These are phyloP conservation scores for Ivindomyrus marchei DNA, from an alignment of 2,113 vertebrate species.

Conservation along the genomic window DNA sequence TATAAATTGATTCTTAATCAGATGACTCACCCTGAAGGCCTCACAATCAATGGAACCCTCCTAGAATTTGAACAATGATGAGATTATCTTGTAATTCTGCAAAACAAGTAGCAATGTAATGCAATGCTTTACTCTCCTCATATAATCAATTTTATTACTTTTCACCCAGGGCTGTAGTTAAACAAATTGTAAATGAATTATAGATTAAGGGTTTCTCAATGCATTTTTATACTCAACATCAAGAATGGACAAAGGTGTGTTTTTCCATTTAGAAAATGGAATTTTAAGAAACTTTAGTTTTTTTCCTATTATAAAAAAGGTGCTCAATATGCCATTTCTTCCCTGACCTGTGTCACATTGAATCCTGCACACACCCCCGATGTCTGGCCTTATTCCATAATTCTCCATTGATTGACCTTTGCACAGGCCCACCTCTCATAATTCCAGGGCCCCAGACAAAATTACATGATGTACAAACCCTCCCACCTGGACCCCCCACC, in stretches of 20 bases:
- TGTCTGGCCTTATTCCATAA: background rate
- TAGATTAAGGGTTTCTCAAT: background rate
- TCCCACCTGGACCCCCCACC: background rate
- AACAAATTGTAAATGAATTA: background rate
- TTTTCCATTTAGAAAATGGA: background rate
- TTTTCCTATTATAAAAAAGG: background rate
- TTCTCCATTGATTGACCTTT: background rate
- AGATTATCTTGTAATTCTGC: background rate
- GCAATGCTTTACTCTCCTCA: background rate
- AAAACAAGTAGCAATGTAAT: background rate
- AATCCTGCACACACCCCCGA: background rate
- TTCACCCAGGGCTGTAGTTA: background rate
- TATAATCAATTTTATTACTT: background rate
- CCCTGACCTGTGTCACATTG: background rate
- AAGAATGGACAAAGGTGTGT: background rate
- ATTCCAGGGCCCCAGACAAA: background rate
- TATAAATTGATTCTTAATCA: constrained; percentile 4
- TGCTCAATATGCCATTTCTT: background rate
- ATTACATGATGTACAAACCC: background rate
- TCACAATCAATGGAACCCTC: background rate
- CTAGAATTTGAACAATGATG: background rate
- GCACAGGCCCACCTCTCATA: background rate
- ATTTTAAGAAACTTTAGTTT: background rate
- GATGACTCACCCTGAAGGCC: background rate
- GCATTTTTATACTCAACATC: background rate